Evolutionary conservation across 2,888 invertebrate species (phyloP).

Genomic region (Allophyes oxyacanthae): DNA sequence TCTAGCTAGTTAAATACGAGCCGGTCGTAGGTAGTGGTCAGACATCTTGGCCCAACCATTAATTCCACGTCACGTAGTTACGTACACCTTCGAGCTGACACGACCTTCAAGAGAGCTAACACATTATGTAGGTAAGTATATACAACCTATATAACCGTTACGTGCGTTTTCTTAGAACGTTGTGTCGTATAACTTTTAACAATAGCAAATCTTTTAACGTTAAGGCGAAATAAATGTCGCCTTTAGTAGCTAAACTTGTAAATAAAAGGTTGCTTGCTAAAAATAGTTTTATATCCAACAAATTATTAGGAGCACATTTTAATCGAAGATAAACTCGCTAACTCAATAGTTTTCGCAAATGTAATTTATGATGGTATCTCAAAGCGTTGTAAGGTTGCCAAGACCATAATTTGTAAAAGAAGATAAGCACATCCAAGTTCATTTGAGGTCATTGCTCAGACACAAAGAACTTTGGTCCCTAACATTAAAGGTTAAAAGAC

Average conservation of each 20-base stretch:
- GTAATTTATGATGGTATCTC: constrained; percentile 25
- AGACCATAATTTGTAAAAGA: constrained; percentile 23
- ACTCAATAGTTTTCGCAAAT: constrained; percentile 29
- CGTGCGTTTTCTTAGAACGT: neutral
- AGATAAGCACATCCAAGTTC: constrained; percentile 25
- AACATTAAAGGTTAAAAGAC: constrained; percentile 1
- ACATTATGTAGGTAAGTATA: too few relatives aligned
- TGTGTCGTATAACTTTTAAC: neutral
- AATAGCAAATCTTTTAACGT: too few relatives aligned
- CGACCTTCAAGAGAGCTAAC: constrained; percentile 17
- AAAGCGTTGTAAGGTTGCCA: constrained; percentile 30
- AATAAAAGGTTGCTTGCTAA: too few relatives aligned
- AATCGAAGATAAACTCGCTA: constrained; percentile 27
- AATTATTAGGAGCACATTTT: constrained; percentile 17
- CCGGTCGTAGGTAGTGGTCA: constrained; percentile 6
- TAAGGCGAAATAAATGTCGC: too few relatives aligned
- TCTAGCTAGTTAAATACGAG: constrained; percentile 8
- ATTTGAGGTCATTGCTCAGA: constrained; percentile 29
- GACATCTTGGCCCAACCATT: constrained; percentile 24
- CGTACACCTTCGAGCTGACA: constrained; percentile 3
- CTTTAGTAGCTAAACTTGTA: too few relatives aligned
- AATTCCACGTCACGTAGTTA: constrained; percentile 37
- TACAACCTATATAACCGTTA: constrained; percentile 3
- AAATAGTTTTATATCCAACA: neutral
- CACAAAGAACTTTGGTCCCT: constrained; percentile 6